A percentile compares a stretch with the other conserved stretches of the same genome.
These are phyloP conservation scores for Tetraneura akinire DNA, from an alignment of 1,140 invertebrate species.

Conservation along the genomic window DNA sequence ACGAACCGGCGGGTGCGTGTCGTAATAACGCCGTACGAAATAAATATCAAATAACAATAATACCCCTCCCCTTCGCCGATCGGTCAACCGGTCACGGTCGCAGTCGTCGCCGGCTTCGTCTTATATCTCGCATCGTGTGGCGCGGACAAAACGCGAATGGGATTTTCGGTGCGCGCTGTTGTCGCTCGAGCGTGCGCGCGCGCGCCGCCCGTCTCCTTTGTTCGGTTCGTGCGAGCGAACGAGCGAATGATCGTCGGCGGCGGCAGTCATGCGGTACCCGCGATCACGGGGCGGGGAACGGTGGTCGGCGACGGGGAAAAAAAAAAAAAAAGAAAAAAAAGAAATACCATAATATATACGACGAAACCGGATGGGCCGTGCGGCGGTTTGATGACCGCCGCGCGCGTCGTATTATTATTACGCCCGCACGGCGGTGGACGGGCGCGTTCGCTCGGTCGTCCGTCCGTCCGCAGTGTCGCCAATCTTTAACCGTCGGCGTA, in stretches of 20 bases:
- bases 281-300: not conserved
- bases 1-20: not conserved
- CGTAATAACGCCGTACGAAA: not conserved
- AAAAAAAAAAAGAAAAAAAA: too few species aligned
- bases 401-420: slow-evolving; percentile 40
- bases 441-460: not conserved
- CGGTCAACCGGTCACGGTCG: too few species aligned
- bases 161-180: slow-evolving; percentile 22
- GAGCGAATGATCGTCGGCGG: not conserved
- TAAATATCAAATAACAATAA: too few species aligned
- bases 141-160: slow-evolving; percentile 1
- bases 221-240: not conserved
- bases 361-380: slow-evolving; percentile 46
- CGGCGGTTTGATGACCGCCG: slow-evolving; percentile 49
- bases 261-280: too few species aligned
- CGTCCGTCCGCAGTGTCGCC: slow-evolving; percentile 39
- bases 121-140: not conserved
- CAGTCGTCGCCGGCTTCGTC: too few species aligned
- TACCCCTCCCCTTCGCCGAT: too few species aligned
- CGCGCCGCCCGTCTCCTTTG: slow-evolving; percentile 26
- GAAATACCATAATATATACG: slow-evolving; percentile 9
- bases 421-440: slow-evolving; percentile 28
- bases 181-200: too few species aligned
- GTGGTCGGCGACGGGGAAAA: not conserved
- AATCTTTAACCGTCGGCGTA: slow-evolving; percentile 25